Base-by-base conservation (phyloP, 2,113 vertebrate species). In the Plotosus lineatus region DNA sequence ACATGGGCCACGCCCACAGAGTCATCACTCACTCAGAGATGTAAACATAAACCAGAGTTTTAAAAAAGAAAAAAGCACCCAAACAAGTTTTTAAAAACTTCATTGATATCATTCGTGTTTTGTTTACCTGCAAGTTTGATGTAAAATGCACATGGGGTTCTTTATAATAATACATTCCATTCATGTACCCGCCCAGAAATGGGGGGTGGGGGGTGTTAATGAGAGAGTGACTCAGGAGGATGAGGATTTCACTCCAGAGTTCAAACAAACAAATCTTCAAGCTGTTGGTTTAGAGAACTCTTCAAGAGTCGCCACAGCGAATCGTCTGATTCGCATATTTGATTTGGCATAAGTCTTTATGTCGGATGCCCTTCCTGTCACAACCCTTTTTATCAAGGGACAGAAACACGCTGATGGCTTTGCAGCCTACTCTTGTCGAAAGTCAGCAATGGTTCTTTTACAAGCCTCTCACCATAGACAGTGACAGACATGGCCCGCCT, bases 91-190 rank as follows among this genome's bases (percentile, higher is more conserved):
- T 42, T 58, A 55, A 50, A 15, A 90, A 86, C 86, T 89, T 87
- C 87, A 86, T 89, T 75, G 83, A 88, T 78, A 89, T 83, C 84
- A 72, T 82, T 66, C 4, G 75, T 88, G 79, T 88, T 87, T 89
- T 87, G 86, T 89, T 88, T 90, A 88, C 90, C 85, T 90, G 89
- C 87, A 90, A 87, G 86, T 90, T 91, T 79, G 89, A 90, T 82
- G 87, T 89, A 92, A 90, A 91, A 88, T 53, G 21, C 56, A 71
- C 50, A 69, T 84, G 80, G 84, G 89, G 90, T 56, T 88, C 6
- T 38, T 85, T 91, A 91, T 82, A 88, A 90, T 88, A 90, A 91
- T 93, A 93, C 91, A 93, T 92, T 93, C 91, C 92, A 82, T 26
- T 50, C 26, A 36, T 65, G 65, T 55, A 78, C 38, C 75, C 86